Percentiles rank a stretch among this genome's conserved stretches.
phyloP scores from a whole-genome alignment of 2,113 vertebrate genomes.

The Ceyx margarethae region DNA sequence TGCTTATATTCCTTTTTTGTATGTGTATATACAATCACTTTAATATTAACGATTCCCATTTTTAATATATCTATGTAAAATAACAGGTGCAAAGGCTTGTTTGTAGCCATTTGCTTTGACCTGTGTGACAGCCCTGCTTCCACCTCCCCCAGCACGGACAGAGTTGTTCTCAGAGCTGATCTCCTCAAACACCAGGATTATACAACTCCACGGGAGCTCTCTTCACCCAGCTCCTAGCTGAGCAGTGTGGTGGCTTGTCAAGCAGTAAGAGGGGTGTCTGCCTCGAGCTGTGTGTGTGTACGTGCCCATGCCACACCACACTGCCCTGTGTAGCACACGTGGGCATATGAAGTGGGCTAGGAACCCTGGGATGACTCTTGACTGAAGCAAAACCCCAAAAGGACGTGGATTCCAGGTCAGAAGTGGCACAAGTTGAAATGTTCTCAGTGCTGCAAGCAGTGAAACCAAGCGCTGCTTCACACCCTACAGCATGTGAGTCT shows the following conservation, averaged over 20 bases:
- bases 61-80: not conserved
- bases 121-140: not conserved
- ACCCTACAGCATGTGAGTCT: rapidly evolving
- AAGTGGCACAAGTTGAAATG: not conserved
- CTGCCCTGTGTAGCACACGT: not conserved
- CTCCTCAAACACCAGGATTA: not conserved
- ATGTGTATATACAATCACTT: not conserved
- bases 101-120: not conserved
- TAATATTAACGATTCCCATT: not conserved
- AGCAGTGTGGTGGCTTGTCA: not conserved
- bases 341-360: not conserved
- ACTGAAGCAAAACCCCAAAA: not conserved
- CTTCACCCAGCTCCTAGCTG: not conserved
- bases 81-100: not conserved
- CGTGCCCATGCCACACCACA: rapidly evolving
- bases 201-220: not conserved
- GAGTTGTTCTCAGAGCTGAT: not conserved
- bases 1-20: not conserved
- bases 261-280: rapidly evolving
- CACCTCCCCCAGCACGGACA: not conserved
- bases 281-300: rapidly evolving
- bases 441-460: not conserved
- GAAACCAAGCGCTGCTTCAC: not conserved
- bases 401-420: not conserved
- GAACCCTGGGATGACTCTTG: not conserved